These are phyloP conservation scores for Astropecten irregularis DNA, from an alignment of 53 echinoderm and acorn worm species.

Conservation along the genomic window DNA sequence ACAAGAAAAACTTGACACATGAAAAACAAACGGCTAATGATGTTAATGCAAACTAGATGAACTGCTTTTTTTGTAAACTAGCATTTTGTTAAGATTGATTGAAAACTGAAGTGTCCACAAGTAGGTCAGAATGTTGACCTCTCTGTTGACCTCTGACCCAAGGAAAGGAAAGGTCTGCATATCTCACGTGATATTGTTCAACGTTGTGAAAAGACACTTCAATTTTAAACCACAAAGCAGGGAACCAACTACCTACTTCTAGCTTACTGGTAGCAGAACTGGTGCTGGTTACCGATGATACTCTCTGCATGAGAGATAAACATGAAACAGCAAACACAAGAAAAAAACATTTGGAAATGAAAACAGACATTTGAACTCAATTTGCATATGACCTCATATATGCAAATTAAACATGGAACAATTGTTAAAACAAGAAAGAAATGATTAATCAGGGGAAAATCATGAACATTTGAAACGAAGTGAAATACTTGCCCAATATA, in stretches of 20 bases:
- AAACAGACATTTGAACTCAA: no score
- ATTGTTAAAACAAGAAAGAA: background rate
- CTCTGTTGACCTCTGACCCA: background rate
- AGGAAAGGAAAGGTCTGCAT: background rate
- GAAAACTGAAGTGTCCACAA: constrained; percentile 11
- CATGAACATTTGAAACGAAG: background rate
- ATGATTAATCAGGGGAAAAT: background rate
- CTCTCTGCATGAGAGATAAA: constrained; percentile 18
- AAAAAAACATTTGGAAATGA: no score
- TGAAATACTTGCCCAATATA: background rate
- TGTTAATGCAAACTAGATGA: background rate
- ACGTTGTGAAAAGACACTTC: background rate
- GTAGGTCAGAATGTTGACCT: background rate
- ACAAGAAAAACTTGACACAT: no score
- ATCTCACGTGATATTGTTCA: no score
- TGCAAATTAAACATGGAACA: no score
- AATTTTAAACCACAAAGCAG: constrained; percentile 25
- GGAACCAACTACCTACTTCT: constrained; percentile 60
- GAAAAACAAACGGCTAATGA: background rate
- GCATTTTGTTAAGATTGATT: background rate
- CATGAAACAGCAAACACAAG: background rate
- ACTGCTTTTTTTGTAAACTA: no score
- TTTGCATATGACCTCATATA: no score
- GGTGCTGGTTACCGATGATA: constrained; percentile 34
- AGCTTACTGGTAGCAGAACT: constrained; percentile 46